phyloP scores from a whole-genome alignment of 2,113 vertebrate genomes.

The Myiozetetes cayanensis region DNA sequence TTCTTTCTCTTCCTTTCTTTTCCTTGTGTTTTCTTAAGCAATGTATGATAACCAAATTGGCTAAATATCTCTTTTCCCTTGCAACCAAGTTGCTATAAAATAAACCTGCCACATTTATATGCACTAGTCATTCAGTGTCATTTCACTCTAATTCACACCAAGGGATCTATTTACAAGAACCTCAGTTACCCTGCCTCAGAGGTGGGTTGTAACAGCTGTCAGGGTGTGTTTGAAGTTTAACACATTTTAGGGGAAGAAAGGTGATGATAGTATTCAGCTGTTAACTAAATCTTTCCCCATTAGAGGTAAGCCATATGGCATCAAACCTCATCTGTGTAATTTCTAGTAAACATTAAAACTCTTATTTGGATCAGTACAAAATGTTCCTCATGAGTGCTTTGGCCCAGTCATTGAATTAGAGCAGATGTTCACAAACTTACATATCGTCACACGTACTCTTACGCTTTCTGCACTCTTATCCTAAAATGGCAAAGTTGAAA shows the following conservation, averaged over 20 bases:
- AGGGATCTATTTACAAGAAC: neutral
- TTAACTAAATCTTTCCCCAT: neutral
- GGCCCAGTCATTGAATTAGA: neutral
- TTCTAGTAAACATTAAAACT: neutral
- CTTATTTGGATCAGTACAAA: neutral
- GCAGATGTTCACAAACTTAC: neutral
- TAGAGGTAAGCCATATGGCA: neutral
- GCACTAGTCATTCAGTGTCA: neutral
- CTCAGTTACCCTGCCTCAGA: neutral
- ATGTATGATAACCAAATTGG: neutral
- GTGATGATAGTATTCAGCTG: neutral
- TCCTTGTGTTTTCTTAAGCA: neutral
- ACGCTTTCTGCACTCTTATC: neutral
- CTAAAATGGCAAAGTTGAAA: neutral
- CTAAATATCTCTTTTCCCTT: neutral
- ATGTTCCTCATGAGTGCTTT: neutral
- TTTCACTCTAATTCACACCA: neutral
- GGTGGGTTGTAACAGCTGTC: neutral
- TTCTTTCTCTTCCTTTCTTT: neutral
- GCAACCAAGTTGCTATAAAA: neutral
- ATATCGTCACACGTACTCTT: neutral
- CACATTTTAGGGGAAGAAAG: neutral
- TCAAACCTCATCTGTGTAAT: neutral
- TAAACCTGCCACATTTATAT: neutral
- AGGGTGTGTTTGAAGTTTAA: neutral